Conservation (phyloP, 2,113 vertebrate species). For the Dipodomys spectabilis region DNA sequence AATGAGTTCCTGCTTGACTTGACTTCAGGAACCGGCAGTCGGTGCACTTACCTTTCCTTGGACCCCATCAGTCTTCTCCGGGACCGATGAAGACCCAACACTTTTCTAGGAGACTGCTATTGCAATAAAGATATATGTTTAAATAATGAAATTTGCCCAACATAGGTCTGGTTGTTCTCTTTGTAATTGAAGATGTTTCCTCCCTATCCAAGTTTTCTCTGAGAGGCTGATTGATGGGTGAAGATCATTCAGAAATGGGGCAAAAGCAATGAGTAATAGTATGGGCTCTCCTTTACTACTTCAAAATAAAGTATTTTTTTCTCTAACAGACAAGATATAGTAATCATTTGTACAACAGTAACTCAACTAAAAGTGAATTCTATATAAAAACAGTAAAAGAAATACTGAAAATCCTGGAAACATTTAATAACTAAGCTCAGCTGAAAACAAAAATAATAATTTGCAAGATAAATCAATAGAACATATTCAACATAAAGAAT, state of each 20-base stretch:
- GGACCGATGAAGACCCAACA: too few species aligned
- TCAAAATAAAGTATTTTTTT: neutral
- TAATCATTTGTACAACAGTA: neutral
- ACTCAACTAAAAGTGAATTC: neutral
- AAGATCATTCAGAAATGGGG: neutral
- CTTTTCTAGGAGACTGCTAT: neutral
- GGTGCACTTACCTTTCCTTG: too few species aligned
- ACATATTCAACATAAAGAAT: neutral
- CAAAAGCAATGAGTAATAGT: neutral
- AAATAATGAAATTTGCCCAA: constrained; percentile 52
- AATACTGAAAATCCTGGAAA: neutral
- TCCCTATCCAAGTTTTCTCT: neutral
- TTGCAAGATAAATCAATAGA: neutral
- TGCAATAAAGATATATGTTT: neutral
- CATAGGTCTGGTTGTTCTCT: constrained; percentile 34
- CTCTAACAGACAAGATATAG: neutral
- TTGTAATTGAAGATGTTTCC: constrained; percentile 19
- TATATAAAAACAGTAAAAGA: neutral
- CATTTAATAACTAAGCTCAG: neutral
- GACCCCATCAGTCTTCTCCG: too few species aligned
- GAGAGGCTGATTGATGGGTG: neutral
- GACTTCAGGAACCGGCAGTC: too few species aligned
- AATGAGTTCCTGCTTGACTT: too few species aligned
- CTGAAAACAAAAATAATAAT: neutral
- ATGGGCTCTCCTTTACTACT: neutral